A percentile compares a stretch with the other conserved stretches of the same genome.
These are phyloP conservation scores for Pterostichus niger DNA, from an alignment of 2,888 invertebrate genomes.

Conservation along the genomic window DNA sequence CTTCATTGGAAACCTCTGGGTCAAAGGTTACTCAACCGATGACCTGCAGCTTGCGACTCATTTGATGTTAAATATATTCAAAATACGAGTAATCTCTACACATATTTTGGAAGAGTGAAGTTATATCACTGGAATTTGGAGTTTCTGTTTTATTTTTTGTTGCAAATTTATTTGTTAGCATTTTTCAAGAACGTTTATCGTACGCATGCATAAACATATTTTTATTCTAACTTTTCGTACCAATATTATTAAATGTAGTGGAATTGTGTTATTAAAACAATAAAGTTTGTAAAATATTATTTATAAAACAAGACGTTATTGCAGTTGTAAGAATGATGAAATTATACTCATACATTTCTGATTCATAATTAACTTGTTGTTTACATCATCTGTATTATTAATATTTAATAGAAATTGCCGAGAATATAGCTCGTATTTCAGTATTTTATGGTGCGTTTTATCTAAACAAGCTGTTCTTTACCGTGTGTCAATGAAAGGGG, in stretches of 20 bases:
- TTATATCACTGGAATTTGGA: background rate
- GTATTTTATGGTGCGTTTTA: no score
- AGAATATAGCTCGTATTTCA: no score
- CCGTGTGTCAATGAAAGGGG: no score
- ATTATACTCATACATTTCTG: background rate
- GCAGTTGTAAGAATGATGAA: background rate
- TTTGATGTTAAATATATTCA: background rate
- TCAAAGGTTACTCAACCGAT: conserved; percentile 51
- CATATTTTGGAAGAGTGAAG: background rate
- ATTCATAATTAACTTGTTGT: background rate
- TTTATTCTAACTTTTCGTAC: no score
- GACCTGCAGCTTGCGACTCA: conserved; percentile 14
- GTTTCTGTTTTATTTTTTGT: background rate
- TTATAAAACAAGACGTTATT: background rate
- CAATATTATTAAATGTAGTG: no score
- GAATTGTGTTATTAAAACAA: background rate
- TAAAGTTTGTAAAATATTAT: background rate
- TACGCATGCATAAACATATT: no score
- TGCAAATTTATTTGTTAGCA: no score
- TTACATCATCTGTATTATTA: no score
- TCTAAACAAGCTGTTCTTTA: no score
- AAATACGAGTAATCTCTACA: background rate
- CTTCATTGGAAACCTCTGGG: conserved; percentile 56
- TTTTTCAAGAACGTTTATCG: no score
- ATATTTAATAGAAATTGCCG: no score